These are phyloP conservation scores for Oryzias woworae DNA, from an alignment of 2,113 vertebrate genomes.

Conservation along the genomic window DNA sequence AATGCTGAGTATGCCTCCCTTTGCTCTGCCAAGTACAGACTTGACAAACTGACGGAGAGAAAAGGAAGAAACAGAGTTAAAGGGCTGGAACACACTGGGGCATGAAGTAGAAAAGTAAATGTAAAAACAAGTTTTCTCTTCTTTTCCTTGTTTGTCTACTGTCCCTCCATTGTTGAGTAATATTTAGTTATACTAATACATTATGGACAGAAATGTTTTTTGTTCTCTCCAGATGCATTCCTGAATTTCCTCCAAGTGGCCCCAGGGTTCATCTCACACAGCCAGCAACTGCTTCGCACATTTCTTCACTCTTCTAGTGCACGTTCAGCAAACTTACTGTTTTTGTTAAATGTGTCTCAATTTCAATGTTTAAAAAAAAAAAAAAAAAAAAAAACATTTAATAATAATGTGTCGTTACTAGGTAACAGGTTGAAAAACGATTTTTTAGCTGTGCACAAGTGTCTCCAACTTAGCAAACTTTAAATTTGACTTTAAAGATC, in stretches of 20 bases:
- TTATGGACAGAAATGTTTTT: constrained; percentile 37
- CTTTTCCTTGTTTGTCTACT: neutral
- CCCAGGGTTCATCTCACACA: constrained; percentile 35
- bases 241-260: constrained; percentile 39
- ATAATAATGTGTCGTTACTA: too few relatives aligned
- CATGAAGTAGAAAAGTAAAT: too few relatives aligned
- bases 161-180: constrained; percentile 4
- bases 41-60: constrained; percentile 47
- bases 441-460: too few relatives aligned
- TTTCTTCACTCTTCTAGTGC: neutral
- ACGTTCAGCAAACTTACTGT: neutral
- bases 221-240: constrained; percentile 50
- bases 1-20: constrained; percentile 68
- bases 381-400: too few relatives aligned
- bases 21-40: constrained; percentile 68
- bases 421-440: too few relatives aligned
- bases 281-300: constrained; percentile 7
- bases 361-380: too few relatives aligned
- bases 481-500: too few relatives aligned
- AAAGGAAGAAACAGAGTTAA: constrained; percentile 4
- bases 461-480: too few relatives aligned
- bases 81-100: neutral
- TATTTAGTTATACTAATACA: constrained; percentile 38
- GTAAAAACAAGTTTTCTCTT: neutral
- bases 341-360: neutral